Percentiles rank a stretch among this genome's conserved stretches.
Conservation (phyloP, 1,140 invertebrate species). For the Diuraphis noxia region DNA sequence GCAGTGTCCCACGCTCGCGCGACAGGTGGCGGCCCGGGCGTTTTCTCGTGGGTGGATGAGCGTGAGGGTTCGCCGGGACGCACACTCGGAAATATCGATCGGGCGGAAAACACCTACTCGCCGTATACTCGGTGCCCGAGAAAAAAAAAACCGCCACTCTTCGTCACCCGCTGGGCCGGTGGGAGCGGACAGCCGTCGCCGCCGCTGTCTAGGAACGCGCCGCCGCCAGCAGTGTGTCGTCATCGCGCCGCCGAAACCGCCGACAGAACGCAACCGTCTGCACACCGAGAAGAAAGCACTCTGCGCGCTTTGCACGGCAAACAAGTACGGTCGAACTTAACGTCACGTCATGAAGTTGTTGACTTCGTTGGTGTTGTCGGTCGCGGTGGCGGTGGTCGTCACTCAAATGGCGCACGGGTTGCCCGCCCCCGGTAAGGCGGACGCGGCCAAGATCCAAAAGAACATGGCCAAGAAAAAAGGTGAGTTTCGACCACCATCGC, state of each 20-base stretch:
- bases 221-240: not conserved
- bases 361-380: not conserved
- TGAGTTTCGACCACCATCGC: not conserved
- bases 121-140: not conserved
- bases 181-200: no score
- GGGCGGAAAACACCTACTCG: not conserved
- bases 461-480: conserved; percentile 48
- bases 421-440: conserved; percentile 24
- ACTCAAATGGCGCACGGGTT: not conserved
- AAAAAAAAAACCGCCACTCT: not conserved
- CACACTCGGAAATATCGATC: conserved; percentile 47
- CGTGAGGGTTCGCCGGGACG: not conserved
- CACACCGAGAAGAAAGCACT: not conserved
- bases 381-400: not conserved
- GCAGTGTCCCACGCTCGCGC: conserved; percentile 17
- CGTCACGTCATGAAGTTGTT: conserved; percentile 14
- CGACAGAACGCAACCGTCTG: conserved; percentile 7
- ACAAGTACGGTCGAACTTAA: not conserved
- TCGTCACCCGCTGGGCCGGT: not conserved
- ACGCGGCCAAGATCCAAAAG: conserved; percentile 47
- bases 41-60: not conserved
- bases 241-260: not conserved
- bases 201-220: not conserved
- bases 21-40: conserved; percentile 50
- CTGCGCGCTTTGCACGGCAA: not conserved